These are phyloP conservation scores for Meda fulgida DNA, from an alignment of 2,797 vertebrate species.

Conservation along the genomic window DNA sequence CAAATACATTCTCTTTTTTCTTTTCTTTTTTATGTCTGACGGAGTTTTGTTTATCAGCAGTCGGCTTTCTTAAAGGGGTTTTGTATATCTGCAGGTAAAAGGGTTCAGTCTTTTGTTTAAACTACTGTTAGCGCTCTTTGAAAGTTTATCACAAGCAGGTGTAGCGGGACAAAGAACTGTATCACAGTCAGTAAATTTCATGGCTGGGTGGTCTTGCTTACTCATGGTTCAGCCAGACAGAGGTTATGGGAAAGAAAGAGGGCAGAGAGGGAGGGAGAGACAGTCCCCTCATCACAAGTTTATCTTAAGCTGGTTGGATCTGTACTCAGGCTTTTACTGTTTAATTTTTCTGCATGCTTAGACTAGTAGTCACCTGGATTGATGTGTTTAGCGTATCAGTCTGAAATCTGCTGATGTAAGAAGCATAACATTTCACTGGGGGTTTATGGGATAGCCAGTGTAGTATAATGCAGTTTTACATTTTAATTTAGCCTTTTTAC, in stretches of 20 bases:
- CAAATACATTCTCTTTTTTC: conserved; percentile 13
- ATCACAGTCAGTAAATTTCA: conserved; percentile 40
- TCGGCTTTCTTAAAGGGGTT: conserved; percentile 13
- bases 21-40: conserved; percentile 26
- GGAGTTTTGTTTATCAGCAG: conserved; percentile 38
- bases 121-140: conserved; percentile 13
- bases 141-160: conserved; percentile 30
- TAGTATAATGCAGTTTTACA: background rate
- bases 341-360: conserved; percentile 38
- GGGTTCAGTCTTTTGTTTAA: conserved; percentile 42
- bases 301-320: conserved; percentile 23
- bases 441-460: conserved; percentile 8
- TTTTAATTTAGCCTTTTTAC: background rate
- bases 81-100: conserved; percentile 43
- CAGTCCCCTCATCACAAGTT: conserved; percentile 15
- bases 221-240: conserved; percentile 37
- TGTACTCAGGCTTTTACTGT: conserved; percentile 22
- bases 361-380: conserved; percentile 45
- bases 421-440: conserved; percentile 2
- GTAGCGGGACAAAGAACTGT: conserved; percentile 37
- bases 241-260: conserved; percentile 45
- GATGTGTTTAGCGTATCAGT: conserved; percentile 33
- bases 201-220: conserved; percentile 47
- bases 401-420: conserved; percentile 31
- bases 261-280: background rate